Evolutionary conservation across 2,113 vertebrate species (phyloP).

Genomic region (Hemiprocne comata): DNA sequence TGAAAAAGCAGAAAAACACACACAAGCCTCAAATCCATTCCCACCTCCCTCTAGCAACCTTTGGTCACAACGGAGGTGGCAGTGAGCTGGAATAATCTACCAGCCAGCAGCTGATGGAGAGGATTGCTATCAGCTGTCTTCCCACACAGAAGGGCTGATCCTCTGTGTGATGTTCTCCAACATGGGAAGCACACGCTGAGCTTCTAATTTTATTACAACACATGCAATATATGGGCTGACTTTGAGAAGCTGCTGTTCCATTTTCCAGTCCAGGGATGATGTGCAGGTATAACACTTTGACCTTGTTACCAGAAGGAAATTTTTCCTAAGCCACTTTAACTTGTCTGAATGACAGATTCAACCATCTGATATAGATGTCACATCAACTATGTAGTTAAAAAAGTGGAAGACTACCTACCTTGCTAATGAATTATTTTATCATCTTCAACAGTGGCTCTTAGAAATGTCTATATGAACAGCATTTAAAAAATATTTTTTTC

Average conservation of each 20-base stretch:
- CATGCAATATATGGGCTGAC: neutral
- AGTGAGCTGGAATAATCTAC: too few species aligned
- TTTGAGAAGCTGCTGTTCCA: neutral
- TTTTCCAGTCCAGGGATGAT: neutral
- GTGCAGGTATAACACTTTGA: neutral
- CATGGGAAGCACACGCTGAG: neutral
- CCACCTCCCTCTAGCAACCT: too few species aligned
- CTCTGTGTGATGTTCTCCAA: neutral
- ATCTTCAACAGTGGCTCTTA: neutral
- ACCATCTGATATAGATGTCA: neutral
- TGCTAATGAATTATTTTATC: neutral
- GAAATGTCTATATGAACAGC: neutral
- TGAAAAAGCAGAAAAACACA: too few species aligned
- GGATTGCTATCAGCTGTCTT: neutral
- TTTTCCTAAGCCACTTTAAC: neutral
- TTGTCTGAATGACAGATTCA: neutral
- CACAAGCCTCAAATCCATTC: too few species aligned
- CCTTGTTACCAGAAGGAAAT: neutral
- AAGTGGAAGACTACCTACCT: neutral
- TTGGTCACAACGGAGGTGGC: too few species aligned
- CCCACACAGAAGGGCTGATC: neutral
- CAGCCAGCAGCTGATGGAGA: too few species aligned
- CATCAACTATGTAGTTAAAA: neutral
- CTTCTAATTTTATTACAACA: neutral
- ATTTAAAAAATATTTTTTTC: fast-evolving